Percentiles rank a stretch among this genome's conserved stretches.
phyloP scores from a whole-genome alignment of 2,797 vertebrate genomes.

The Enteromius mattozi region DNA sequence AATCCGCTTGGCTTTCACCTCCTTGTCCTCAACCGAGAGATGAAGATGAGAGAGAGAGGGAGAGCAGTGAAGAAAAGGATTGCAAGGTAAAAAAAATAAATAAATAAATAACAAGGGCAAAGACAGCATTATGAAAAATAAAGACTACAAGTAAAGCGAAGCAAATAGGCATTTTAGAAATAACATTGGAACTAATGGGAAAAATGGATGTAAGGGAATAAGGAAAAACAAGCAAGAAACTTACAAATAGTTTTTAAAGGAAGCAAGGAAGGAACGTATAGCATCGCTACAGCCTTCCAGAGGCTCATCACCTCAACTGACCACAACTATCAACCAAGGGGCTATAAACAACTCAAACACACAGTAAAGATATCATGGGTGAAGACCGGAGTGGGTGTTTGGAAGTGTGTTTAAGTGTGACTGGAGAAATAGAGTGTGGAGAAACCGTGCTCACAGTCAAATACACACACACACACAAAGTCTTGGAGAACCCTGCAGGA shows the following conservation, averaged over 20 bases:
- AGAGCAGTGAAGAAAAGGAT: constrained; percentile 52
- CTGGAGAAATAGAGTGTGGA: constrained; percentile 23
- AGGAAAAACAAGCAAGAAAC: constrained; percentile 62
- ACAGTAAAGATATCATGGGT: constrained; percentile 37
- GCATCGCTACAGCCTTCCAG: background rate
- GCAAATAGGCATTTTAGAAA: constrained; percentile 10
- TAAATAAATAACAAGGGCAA: constrained; percentile 30
- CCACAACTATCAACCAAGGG: constrained; percentile 20
- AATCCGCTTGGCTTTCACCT: constrained; percentile 85
- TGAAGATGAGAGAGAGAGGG: constrained; percentile 54
- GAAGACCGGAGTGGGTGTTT: constrained; percentile 41
- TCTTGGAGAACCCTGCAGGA: constrained; percentile 52
- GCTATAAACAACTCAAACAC: constrained; percentile 45
- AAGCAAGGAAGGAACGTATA: constrained; percentile 3
- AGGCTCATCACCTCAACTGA: constrained; percentile 24
- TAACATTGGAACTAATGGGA: background rate
- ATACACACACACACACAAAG: background rate
- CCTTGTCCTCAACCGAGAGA: constrained; percentile 75
- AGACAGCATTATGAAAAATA: constrained; percentile 37
- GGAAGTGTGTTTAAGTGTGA: constrained; percentile 42
- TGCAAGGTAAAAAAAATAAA: constrained; percentile 33
- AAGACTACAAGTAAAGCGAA: background rate
- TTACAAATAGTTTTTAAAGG: constrained; percentile 36
- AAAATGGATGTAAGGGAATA: constrained; percentile 17
- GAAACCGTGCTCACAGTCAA: constrained; percentile 30